A percentile compares a stretch with the other conserved stretches of the same genome.
These are phyloP conservation scores for Drosophila auraria DNA, from an alignment of 1,140 invertebrate species.

Conservation along the genomic window DNA sequence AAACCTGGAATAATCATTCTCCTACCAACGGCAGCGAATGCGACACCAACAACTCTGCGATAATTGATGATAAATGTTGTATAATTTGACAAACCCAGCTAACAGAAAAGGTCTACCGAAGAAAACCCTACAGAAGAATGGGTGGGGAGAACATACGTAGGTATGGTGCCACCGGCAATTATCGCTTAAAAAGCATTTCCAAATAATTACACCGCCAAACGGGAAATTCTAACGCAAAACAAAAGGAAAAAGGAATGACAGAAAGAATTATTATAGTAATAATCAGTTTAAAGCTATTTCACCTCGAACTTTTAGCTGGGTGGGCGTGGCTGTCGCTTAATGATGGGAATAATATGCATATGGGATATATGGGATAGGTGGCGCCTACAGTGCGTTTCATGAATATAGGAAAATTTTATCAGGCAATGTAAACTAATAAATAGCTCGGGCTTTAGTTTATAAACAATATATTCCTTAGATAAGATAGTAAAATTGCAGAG, in stretches of 20 bases:
- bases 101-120: constrained; percentile 48
- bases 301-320: constrained; percentile 13
- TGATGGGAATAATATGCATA: constrained; percentile 65
- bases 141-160: constrained; percentile 6
- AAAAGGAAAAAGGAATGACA: constrained; percentile 21
- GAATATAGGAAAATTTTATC: not conserved
- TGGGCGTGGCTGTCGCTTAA: constrained; percentile 67
- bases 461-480: not conserved
- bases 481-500: not conserved
- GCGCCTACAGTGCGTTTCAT: constrained; percentile 9
- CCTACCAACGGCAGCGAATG: constrained; percentile 37
- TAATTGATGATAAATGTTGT: constrained; percentile 84
- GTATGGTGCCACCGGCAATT: constrained; percentile 71
- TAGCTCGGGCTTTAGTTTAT: not conserved
- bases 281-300: constrained; percentile 62
- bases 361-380: constrained; percentile 21
- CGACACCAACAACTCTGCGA: constrained; percentile 64
- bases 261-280: constrained; percentile 48
- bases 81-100: constrained; percentile 77
- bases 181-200: constrained; percentile 82
- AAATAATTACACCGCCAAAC: constrained; percentile 70
- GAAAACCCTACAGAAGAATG: constrained; percentile 7
- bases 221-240: constrained; percentile 39
- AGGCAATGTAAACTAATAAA: not conserved
- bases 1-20: constrained; percentile 68